Base-by-base conservation (phyloP, 1,140 invertebrate species). In the Stratiolaelaps scimitus region DNA sequence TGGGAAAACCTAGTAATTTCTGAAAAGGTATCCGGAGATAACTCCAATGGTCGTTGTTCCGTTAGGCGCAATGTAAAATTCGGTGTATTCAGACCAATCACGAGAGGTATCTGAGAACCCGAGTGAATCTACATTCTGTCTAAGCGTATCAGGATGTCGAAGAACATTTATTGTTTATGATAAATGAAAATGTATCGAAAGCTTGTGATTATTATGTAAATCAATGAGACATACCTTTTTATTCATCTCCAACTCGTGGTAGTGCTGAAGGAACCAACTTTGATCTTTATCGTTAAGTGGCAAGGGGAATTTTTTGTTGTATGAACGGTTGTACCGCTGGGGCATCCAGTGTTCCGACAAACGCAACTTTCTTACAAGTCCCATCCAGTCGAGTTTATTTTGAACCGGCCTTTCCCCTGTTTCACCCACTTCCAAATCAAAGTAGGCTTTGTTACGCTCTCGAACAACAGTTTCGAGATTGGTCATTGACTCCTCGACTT, bases 401-500 rank as follows among this genome's bases (percentile, higher is more conserved):
- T 66, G 68, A 26, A 78, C 77, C 20, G 85, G 84, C 65, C 84
- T 75, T 74, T 90, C 87, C 13, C 88, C 88, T 69, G 81, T 83
- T 72, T 84, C 80, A 0, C 92, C 93, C 56, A 87, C 92, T 82
- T 98, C 94, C 46, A 98, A 76, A 66, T 85, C 70, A 76, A 87
- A 85, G 76, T 89, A 94, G 4, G 95, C 94, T 71, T 81, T 78
- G 76, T 98, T 94, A 69, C 95, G 80, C 79, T 98, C 95, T 69
- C 86, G 79, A 0, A 98, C 84, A 6, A 98, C 89, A 40, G 79
- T 76, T 77, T 97, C 89, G 53, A 99, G 76, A 77, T 98, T 95
- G 69, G 85, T 80, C 95, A 99, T 98, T 40, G 92, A 95, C 69
- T 90, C 86, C 76, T 92, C 82, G 1, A 85, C 88, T 81, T 95